Base-by-base conservation (phyloP, 2,888 invertebrate species). In the Zhuqinia jingwanae region DNA sequence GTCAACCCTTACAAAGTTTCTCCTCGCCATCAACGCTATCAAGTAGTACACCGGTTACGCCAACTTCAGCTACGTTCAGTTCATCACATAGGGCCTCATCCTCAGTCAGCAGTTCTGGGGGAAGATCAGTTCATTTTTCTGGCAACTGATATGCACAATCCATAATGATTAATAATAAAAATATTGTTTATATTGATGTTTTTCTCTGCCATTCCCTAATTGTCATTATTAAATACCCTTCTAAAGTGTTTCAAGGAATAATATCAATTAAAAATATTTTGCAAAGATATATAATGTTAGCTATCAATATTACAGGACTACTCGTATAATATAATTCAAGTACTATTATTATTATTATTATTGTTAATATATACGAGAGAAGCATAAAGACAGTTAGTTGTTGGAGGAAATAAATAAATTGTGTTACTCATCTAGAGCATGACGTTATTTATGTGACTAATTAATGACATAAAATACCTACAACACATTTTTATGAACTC, bases 11-110 rank as follows among this genome's bases (percentile, higher is more conserved):
- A 53, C 83, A 78, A 78, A 87, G 47, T 63, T 87, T 56, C 20
- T 73, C 87, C 45, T 87, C 87, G 63, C 87, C 87, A 70, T 78
- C 82, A 13, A 63, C 87, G n/a, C 13, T 78, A 17, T 87, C 87
- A 27, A 87, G 87, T 47, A 86, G 87, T 73, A 87, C 87, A 65
- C 87, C 87, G 17, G 87, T 87, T n/a, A 87, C 87, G 60, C 87
- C 87, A 17, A 87, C 87, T 5, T 87, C 87, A 25, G 58, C 87
- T 17, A 63, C 82, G 13, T 87, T 87, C 63, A 87, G 60, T 73
- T 78, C 86, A 68, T 77, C 85, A 70, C 87, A 87, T 47, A 68
- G 87, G 53, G 56, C 81, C 58, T 77, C 87, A 60, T 87, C 87
- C 8, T 87, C 87, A 50, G 83, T 87, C 1, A 87, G 87, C 30